Evolutionary conservation across 2,888 invertebrate genomes (phyloP), one percentile per base, ranked within the genome.

Genomic region (Chalcosyrphus nemorum): DNA sequence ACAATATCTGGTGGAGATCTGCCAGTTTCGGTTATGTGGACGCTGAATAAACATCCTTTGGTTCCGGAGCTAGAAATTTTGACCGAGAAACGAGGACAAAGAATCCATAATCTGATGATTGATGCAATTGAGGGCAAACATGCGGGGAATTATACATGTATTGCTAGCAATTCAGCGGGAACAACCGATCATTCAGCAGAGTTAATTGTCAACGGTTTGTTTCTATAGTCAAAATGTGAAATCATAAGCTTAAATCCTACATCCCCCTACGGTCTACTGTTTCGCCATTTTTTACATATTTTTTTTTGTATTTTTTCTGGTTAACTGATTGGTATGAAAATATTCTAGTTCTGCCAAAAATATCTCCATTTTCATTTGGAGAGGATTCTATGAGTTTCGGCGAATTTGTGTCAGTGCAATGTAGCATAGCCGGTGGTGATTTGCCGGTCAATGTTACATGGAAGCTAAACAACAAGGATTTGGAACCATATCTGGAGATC

Each of bases 1-100:
- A 94, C 94, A 66, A 94, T 95, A 86, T 93, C 95, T 85, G 94
- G 95, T 89, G 96, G 97, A 82, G 97, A 97, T 92, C 92, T 95
- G 87, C 97, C 97, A 9, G 93, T 97, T 84, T 93, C 93, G 85
- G 94, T 97, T 82, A 93, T 93, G 61, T 97, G 97, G 97, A 93
- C 93, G 86, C 93, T 96, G 84, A 93, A 94, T 88, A 93, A 93
- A 17, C 90, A 90, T 91, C 92, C 87, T 80, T 89, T 89, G 86
- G 86, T 89, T 70, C 89, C 90, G 29, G 88, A 89, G 32, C 90
- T 90, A 86, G 90, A 90, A 68, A 89, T 91, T 81, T 87, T 89
- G 38, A 90, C 89, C n/a, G 90, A 90, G 65, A 91, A 88, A 86
- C 88, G 91, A 87, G 93, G 93, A 70, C 92, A 93, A 88, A 91